A percentile compares a stretch with the other conserved stretches of the same genome.
Evolutionary conservation across 2,113 vertebrate genomes (phyloP).

Genomic region (Acrocephalus kingi): DNA sequence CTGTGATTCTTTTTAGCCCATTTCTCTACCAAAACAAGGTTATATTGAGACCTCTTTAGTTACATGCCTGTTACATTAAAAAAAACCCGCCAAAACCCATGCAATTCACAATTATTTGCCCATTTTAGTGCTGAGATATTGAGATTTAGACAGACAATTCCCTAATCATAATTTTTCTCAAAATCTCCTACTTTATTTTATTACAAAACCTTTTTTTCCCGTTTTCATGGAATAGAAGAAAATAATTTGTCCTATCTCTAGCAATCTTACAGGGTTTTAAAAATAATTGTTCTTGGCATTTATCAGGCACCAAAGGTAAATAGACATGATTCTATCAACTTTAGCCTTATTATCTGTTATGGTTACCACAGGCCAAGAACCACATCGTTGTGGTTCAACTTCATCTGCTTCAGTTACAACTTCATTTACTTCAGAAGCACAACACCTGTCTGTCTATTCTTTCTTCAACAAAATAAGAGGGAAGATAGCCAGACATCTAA

Average conservation of each 20-base stretch:
- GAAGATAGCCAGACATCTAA: background rate
- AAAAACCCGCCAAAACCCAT: accelerated
- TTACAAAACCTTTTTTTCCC: accelerated
- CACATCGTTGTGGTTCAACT: background rate
- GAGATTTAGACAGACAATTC: background rate
- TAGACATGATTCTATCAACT: background rate
- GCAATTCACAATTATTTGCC: background rate
- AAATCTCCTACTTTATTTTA: background rate
- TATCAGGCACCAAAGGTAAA: background rate
- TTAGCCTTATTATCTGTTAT: background rate
- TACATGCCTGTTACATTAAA: background rate
- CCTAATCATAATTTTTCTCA: background rate
- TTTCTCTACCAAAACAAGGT: background rate
- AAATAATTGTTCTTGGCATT: background rate
- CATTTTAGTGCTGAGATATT: background rate
- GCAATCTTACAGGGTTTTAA: background rate
- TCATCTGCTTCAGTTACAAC: background rate
- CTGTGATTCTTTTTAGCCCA: background rate
- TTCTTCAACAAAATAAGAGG: background rate
- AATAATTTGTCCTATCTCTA: background rate
- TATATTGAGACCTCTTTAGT: background rate
- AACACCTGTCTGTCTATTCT: background rate
- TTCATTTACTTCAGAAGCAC: background rate
- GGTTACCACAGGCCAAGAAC: background rate
- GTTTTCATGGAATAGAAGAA: background rate